phyloP scores from a whole-genome alignment of 2,888 invertebrate species.

The Operophtera brumata region DNA sequence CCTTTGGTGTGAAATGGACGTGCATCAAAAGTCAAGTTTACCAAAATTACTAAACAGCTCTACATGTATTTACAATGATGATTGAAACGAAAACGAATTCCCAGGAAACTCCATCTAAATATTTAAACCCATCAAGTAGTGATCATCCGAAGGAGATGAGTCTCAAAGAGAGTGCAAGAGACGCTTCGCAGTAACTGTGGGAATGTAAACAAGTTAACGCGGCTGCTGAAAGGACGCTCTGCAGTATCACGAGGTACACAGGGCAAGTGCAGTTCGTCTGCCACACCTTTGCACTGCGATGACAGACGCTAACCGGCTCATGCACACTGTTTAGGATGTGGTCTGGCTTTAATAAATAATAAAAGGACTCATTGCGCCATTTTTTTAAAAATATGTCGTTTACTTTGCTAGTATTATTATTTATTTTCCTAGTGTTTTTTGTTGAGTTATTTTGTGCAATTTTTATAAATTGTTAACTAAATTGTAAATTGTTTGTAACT shows the following conservation, averaged over 20 bases:
- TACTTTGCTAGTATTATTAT: too few relatives aligned
- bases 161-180: constrained; percentile 9
- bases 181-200: constrained; percentile 37
- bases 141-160: constrained; percentile 9
- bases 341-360: too few relatives aligned
- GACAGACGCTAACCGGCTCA: constrained; percentile 32
- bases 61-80: background rate
- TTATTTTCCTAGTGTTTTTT: too few relatives aligned
- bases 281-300: constrained; percentile 38
- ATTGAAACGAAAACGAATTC: constrained; percentile 10
- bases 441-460: too few relatives aligned
- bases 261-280: constrained; percentile 36
- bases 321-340: background rate
- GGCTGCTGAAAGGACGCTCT: constrained; percentile 25
- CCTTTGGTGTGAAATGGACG: too few relatives aligned
- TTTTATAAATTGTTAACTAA: too few relatives aligned
- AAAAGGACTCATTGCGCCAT: too few relatives aligned
- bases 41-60: background rate
- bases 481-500: too few relatives aligned
- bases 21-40: background rate
- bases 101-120: constrained; percentile 20
- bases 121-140: constrained; percentile 7
- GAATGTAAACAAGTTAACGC: constrained; percentile 43
- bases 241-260: constrained; percentile 13
- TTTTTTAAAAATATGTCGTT: too few relatives aligned